Evolutionary conservation across 2,797 vertebrate species (phyloP).

Genomic region (Carapus acus): DNA sequence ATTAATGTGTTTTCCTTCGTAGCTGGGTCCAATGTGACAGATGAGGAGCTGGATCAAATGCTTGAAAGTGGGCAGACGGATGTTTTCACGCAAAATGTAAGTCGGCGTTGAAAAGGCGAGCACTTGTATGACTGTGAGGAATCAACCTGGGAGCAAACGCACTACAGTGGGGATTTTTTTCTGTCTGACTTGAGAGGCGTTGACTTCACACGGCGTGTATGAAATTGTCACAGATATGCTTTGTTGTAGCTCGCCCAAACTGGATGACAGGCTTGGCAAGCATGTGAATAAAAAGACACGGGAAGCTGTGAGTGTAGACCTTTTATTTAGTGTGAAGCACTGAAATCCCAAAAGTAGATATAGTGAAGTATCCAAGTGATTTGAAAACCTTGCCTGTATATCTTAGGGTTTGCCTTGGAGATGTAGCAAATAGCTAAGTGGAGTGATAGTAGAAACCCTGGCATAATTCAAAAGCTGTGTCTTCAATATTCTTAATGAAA

Average conservation of each 20-base stretch:
- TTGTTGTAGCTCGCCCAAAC: conserved; percentile 39
- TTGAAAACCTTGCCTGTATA: too few species aligned
- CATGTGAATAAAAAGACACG: neutral
- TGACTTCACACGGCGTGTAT: neutral
- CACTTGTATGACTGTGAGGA: neutral
- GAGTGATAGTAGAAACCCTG: too few species aligned
- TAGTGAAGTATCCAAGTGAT: too few species aligned
- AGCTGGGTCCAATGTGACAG: conserved; percentile 76
- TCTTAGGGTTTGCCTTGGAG: too few species aligned
- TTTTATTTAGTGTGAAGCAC: conserved; percentile 6
- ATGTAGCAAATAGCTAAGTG: too few species aligned
- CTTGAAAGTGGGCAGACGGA: conserved; percentile 86
- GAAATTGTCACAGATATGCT: conserved; percentile 29
- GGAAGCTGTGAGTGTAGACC: neutral
- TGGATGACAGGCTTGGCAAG: conserved; percentile 59
- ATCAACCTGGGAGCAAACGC: too few species aligned
- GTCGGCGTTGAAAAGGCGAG: conserved; percentile 32
- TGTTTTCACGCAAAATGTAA: conserved; percentile 89
- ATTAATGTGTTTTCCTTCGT: neutral
- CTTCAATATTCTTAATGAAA: too few species aligned
- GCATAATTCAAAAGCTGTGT: too few species aligned
- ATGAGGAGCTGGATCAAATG: conserved; percentile 82
- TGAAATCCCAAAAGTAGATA: neutral
- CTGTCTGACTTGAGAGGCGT: too few species aligned
- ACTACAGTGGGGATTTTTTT: too few species aligned